Base-by-base conservation (phyloP, 2,113 vertebrate species). In the Rhadina sibilatrix region DNA sequence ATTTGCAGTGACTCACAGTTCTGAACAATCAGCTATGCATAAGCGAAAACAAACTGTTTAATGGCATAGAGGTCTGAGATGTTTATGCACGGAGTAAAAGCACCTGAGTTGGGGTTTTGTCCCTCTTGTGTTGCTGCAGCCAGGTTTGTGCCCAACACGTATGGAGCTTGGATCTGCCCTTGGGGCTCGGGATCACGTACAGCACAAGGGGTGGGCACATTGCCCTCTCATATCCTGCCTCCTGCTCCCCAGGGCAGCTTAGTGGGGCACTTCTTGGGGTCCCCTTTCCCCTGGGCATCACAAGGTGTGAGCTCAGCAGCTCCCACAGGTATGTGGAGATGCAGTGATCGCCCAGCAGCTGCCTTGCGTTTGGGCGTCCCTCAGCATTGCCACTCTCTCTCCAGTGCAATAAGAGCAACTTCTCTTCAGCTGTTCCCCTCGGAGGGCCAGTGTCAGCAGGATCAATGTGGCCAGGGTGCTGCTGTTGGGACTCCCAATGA, bases 1-100 rank as follows among this genome's bases (percentile, higher is more conserved):
- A 96, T 98, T 97, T 96, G 90, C 94, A 90, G 94, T 94, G 96
- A 96, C 97, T 97, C 97, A 61, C 50, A 66, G 90, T 94, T 97
- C 87, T 17, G 83, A 96, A 95, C 96, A 91, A 82, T 97, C 97
- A 96, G 93, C 97, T 97, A 38, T 91, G 97, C 97, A 94, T 95
- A 95, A 96, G 97, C 28, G 7, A 89, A 92, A 78, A 86, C 96
- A 97, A 97, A 97, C 92, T 89, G 91, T 94, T 98, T 96, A 94
- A 94, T 52, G 69, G 92, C 92, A 68, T 76, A 54, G 28, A 56
- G 75, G 90, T 85, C 91, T 84, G 94, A 65, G 85, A 68, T 83
- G 81, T 77, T 79, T 95, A 57, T 84, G 61, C 78, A 16, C 0
- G 0, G 40, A 2, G 20, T 31, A 6, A 1, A 1, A 68, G 37